Evolutionary conservation across 2,113 vertebrate species (phyloP).

Genomic region (Melanostigma gelatinosum): DNA sequence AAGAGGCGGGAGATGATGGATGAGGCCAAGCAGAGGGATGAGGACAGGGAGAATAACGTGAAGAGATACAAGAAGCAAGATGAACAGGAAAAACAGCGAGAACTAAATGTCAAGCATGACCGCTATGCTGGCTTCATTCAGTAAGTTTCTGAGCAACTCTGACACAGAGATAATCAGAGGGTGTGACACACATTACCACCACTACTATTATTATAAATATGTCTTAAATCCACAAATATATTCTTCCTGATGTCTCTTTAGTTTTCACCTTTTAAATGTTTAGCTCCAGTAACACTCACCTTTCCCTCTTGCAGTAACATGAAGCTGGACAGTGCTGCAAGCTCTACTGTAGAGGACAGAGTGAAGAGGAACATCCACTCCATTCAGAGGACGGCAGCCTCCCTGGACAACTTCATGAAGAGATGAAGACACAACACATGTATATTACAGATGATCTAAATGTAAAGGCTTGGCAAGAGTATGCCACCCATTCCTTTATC

Average conservation of each 20-base stretch:
- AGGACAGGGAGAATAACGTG: slow-evolving; percentile 88
- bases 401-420: slow-evolving; percentile 96
- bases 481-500: not conserved
- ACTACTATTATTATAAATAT: not conserved
- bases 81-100: slow-evolving; percentile 83
- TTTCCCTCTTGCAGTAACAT: slow-evolving; percentile 83
- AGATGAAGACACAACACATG: slow-evolving; percentile 76
- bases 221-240: not conserved
- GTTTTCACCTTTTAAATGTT: not conserved
- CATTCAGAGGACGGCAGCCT: slow-evolving; percentile 91
- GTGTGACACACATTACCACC: not conserved
- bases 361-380: slow-evolving; percentile 97
- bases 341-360: slow-evolving; percentile 91
- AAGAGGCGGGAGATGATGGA: slow-evolving; percentile 93
- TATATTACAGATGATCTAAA: not conserved
- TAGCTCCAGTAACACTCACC: slow-evolving; percentile 12
- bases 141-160: slow-evolving; percentile 80
- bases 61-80: slow-evolving; percentile 88
- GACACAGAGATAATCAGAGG: not conserved
- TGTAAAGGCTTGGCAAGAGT: not conserved
- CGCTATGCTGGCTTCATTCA: slow-evolving; percentile 90
- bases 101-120: slow-evolving; percentile 74
- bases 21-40: slow-evolving; percentile 90
- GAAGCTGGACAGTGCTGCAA: slow-evolving; percentile 92
- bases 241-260: not conserved